phyloP scores from a whole-genome alignment of 2,113 vertebrate genomes.

The Mustela lutreola region DNA sequence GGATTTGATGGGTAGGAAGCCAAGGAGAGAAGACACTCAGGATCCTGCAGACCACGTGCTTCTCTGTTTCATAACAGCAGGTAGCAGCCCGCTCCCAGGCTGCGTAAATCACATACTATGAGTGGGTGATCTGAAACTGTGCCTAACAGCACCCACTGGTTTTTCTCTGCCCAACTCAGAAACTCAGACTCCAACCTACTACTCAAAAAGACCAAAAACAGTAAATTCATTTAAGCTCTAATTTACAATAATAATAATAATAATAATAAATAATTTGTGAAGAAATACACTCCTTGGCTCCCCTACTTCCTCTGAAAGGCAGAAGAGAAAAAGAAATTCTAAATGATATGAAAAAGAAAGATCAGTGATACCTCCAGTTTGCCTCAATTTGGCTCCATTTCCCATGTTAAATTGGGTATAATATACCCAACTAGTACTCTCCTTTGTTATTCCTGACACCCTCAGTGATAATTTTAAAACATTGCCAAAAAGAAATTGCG shows the following conservation, averaged over 20 bases:
- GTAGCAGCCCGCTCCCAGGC: not conserved
- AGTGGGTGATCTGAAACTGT: not conserved
- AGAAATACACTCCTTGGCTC: not conserved
- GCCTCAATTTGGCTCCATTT: not conserved
- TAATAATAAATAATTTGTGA: not conserved
- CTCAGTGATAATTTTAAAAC: not conserved
- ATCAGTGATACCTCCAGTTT: not conserved
- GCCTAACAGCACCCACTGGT: not conserved
- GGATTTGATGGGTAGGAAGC: fast-evolving
- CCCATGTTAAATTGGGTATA: not conserved
- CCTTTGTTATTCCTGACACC: not conserved
- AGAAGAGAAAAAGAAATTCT: not conserved
- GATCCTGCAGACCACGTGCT: not conserved
- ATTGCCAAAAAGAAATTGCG: not conserved
- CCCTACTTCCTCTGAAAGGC: not conserved
- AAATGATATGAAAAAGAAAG: not conserved
- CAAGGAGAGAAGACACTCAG: not conserved
- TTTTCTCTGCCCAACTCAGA: not conserved
- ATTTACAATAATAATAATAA: not conserved
- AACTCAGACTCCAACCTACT: not conserved
- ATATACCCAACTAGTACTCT: not conserved
- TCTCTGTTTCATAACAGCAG: not conserved
- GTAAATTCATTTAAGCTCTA: not conserved
- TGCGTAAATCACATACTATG: too few relatives aligned
- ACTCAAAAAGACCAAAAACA: not conserved